Base-by-base conservation (phyloP, 2,888 invertebrate genomes). In the Epinotia bilunana region DNA sequence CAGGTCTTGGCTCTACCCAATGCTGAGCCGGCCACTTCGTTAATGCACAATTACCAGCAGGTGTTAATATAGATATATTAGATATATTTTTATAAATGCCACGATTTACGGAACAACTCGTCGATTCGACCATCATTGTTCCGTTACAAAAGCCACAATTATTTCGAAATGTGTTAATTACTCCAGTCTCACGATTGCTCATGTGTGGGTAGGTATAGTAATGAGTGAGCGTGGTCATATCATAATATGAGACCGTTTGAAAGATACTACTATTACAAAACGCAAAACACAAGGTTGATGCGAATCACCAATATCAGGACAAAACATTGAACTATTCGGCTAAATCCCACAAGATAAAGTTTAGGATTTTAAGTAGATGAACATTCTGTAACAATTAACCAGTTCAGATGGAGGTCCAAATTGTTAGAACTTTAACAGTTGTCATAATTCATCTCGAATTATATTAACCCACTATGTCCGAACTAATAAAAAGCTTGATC, bases 61-160 rank as follows among this genome's bases (percentile, higher is more conserved):
- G 18, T 62, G 62, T 62, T n/a, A 9, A 61, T 61, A n/a, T 61
- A 1, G 43, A 13, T 39, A 33, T 57, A 12, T 20, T 61, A 1
- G 43, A 13, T 39, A 33, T 57, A 12, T 20, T 33, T 67, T 33
- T 67, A 55, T 68, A 57, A 57, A 68, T 68, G 68, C 68, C 55
- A 55, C 18, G 4, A 33, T 33, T 67, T 18, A 53, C 23, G 12
- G 43, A 46, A 7, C 16, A 16, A 23, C 11, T 28, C 28, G 28
- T 53, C 23, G 28, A 53, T 28, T n/a, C 28, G n/a, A 65, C 28
- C 28, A n/a, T 53, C 12, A 2, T 28, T 65, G 28, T n/a, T 20
- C n/a, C 13, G 23, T 13, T 39, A 62, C 13, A 62, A 28, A 61
- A n/a, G 28, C 43, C 5, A 12, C 12, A 58, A 58, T 9, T 11